Evolutionary conservation across 2,113 vertebrate genomes (phyloP), one percentile per base, ranked within the genome.

Genomic region (Laticauda colubrina): DNA sequence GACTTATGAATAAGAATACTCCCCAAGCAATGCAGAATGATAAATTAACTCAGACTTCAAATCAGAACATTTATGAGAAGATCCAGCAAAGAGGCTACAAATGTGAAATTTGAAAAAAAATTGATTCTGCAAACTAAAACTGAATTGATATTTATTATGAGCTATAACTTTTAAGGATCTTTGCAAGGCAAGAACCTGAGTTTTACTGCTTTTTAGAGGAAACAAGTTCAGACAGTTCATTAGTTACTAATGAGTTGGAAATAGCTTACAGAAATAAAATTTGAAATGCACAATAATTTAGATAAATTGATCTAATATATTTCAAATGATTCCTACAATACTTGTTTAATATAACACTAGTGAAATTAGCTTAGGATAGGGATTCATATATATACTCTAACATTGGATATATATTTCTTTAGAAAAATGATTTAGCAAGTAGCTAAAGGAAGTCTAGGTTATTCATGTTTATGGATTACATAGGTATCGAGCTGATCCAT

Each of bases 1-100:
- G 69, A 18, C 6, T 81, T 39, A 81, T 81, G 69, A 39, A 20
- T 21, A 81, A 34, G 14, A 20, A 81, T 81, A 39, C 34, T 39
- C 18, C 18, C 34, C 34, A 39, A 39, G 34, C 69, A 39, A 81
- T 39, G 69, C 34, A 81, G 8, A 39, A 81, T 15, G 69, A 39
- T 39, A 81, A 81, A 81, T 81, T 81, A 39, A 81, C 69, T 81
- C 34, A 81, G 18, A 61, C 57, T 88, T 15, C 88, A 95, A 89
- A 94, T 94, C 94, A 95, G 54, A 43, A 21, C 18, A 81, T 81
- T 81, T 81, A 81, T 81, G 43, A 43, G 39, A 81, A 1, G 18
- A 81, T 81, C 34, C 75, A 81, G 75, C 34, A 81, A 81, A 81
- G 18, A 43, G 75, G 18, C 75, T 21, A 81, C 34, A 81, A 43